These are phyloP conservation scores for Telenomus remus DNA, from an alignment of 1,140 invertebrate genomes.

Conservation along the genomic window DNA sequence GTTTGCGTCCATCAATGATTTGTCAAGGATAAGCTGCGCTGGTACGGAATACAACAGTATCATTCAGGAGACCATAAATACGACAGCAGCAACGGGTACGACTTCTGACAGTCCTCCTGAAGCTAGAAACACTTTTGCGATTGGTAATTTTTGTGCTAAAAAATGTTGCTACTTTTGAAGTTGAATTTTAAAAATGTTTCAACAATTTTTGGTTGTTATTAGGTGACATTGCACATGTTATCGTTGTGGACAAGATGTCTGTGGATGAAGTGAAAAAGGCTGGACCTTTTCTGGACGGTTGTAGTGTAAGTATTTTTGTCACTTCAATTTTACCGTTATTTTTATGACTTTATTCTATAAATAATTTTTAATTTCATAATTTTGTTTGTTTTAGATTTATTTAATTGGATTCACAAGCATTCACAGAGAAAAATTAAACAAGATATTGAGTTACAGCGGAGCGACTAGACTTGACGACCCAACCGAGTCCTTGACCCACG, in stretches of 20 bases:
- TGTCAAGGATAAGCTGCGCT: slow-evolving; percentile 57
- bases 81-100: slow-evolving; percentile 6
- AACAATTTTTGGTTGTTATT: slow-evolving; percentile 8
- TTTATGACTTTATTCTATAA: slow-evolving; percentile 1
- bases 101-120: slow-evolving; percentile 10
- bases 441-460: slow-evolving; percentile 86
- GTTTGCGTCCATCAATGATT: slow-evolving; percentile 42
- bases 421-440: slow-evolving; percentile 84
- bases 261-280: slow-evolving; percentile 78
- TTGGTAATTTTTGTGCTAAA: slow-evolving; percentile 13
- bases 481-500: slow-evolving; percentile 86
- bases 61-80: slow-evolving; percentile 39
- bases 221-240: slow-evolving; percentile 5
- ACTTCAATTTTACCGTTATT: no score
- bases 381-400: slow-evolving; percentile 75
- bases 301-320: slow-evolving; percentile 81
- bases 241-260: slow-evolving; percentile 28
- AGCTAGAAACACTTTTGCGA: background rate
- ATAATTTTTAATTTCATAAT: slow-evolving; percentile 6
- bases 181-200: background rate
- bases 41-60: slow-evolving; percentile 5
- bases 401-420: slow-evolving; percentile 79
- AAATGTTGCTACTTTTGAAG: background rate
- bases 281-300: slow-evolving; percentile 89
- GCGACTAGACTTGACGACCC: slow-evolving; percentile 86